Evolutionary conservation across 2,888 invertebrate species (phyloP), one percentile per base, ranked within the genome.

Genomic region (Cecidostiba fungosa): DNA sequence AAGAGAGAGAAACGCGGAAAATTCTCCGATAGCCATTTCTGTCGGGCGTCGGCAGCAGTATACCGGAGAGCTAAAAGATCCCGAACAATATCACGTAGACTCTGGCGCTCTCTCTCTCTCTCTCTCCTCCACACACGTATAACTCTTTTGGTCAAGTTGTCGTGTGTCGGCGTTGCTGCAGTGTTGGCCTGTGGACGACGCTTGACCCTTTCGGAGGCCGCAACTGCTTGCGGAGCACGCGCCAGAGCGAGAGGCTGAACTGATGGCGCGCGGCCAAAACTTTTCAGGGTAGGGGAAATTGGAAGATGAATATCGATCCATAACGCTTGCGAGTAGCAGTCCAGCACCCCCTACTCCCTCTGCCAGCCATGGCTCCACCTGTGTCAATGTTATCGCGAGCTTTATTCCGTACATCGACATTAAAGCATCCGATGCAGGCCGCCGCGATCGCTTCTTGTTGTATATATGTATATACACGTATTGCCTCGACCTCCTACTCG

Each of bases 231-330:
- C 85, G 59, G 82, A 66, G 80, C 79, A 86, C 83, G 82, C 54
- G 85, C 84, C 50, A 39, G 36, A n/a, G 73, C n/a, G 23, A 59
- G 47, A 26, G 14, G 10, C 12, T 43, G 62, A 39, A 16, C 43
- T 72, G 77, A 82, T 81, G 87, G 84, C 85, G 78, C 78, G 66
- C 36, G 73, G 85, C 84, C 83, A 85, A 85, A 84, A 85, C 78
- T 83, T 84, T 81, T 77, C 59, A 32, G 36, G 32, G 50, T 26
- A 19, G 50, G 84, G 76, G 73, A 83, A 87, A 87, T 87, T 85
- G 85, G 80, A 87, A 87, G 87, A 87, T 87, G 87, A 85, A 85
- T 87, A 87, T 87, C 87, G 87, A 87, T 80, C 87, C 85, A 73
- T 85, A 85, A 87, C 83, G 85, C 81, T 59, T 43, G 73, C 39